Base-by-base conservation (phyloP, 2,797 vertebrate genomes). In the Crenichthys baileyi region DNA sequence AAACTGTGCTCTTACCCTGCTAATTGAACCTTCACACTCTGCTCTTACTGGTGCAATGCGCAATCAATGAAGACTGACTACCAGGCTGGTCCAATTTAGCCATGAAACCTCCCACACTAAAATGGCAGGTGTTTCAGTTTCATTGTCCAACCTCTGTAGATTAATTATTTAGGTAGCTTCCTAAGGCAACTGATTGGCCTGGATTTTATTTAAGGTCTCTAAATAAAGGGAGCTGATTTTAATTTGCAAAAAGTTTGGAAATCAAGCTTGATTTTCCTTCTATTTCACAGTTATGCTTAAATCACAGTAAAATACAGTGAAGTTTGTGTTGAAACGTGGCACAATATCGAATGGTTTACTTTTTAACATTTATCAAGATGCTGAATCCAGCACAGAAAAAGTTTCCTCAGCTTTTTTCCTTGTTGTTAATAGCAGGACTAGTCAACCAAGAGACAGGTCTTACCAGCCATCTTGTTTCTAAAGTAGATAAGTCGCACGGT, bases 381-480 rank as follows among this genome's bases (percentile, higher is more conserved):
- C 15, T 50, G 12, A 3, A 50, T 50, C 48, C 48, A 50, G 48
- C 3, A 50, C 3, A 50, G 3, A 15, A 50, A 50, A 50, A 15
- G 48, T 12, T 12, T 61, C 13, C 26, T 29, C 13, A 15, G 60
- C 29, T 16, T 36, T 63, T 36, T 36, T 6, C 60, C 29, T 63
- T 18, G 5, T 61, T 18, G 13, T 31, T 18, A 4, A 15, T 18
- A 31, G 41, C 1, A 60, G 9, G 7, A 44, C 44, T 44, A 11
- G 11, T 16, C 8, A 7, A 39, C 5, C 50, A 39, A 31, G 26
- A 18, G 5, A 20, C 53, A 29, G 16, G 22, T 87, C 96, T 94
- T 94, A 99, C 98, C 98, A 79, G 98, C 98, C 95, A 96, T 97
- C 93, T 99, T 99, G 93, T 99, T 99, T 95, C 99, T 98, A 76